These are phyloP conservation scores for Otolemur garnettii DNA, from an alignment of 2,113 vertebrate species.

Conservation along the genomic window DNA sequence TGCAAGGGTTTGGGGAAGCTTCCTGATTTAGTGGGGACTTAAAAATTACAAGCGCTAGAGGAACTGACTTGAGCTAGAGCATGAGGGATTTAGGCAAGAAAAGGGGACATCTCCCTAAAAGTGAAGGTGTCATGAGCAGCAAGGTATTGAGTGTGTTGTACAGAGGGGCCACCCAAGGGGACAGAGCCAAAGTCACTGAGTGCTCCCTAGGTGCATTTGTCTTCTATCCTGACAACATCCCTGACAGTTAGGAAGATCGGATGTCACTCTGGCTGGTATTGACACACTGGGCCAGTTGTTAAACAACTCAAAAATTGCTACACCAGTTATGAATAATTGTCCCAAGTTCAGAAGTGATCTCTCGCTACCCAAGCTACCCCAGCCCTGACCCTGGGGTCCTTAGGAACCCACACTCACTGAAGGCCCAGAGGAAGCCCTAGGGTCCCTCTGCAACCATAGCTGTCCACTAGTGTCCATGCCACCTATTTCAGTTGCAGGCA, in stretches of 20 bases:
- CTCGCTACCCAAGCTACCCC: too few species aligned
- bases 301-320: background rate
- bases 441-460: background rate
- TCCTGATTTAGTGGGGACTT: background rate
- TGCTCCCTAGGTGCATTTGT: background rate
- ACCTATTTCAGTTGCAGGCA: background rate
- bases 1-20: background rate
- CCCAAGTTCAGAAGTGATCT: rapidly evolving
- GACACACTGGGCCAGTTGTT: background rate
- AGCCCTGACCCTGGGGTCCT: background rate
- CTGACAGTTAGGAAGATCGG: background rate
- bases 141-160: rapidly evolving
- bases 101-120: background rate
- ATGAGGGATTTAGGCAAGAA: background rate
- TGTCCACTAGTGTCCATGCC: background rate
- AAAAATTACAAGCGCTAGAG: background rate
- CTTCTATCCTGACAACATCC: background rate
- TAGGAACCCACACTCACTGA: background rate
- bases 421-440: background rate
- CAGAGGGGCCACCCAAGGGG: rapidly evolving
- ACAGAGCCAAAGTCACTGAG: background rate
- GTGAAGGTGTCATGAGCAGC: background rate
- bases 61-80: background rate
- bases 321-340: background rate
- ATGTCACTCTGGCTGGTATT: background rate